Evolutionary conservation across 1,140 invertebrate genomes (phyloP), one percentile per base, ranked within the genome.

Genomic region (Orchesella cincta): DNA sequence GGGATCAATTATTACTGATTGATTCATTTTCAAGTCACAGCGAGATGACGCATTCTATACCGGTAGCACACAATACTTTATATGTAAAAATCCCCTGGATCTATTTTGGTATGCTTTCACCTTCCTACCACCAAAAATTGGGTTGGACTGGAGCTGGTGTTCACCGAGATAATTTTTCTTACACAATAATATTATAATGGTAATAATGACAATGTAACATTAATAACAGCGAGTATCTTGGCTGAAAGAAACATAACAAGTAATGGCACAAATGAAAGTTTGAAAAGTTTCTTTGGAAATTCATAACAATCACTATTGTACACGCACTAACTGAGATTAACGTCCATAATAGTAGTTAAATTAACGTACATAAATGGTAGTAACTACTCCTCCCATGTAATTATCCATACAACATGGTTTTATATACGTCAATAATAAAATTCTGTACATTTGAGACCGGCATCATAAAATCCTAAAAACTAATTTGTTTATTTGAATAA

Each of bases 261-360:
- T 67, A 67, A 67, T 67, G 62, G 62, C 62, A 67, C 62, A 67
- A 67, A 67, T 67, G 62, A 67, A 67, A 67, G 62, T 67, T 67
- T 67, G 62, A 33, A 67, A 33, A 67, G 31, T 67, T 33, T 33
- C 62, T 46, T 46, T 20, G 8, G 8, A 46, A 46, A 20, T 46
- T 46, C 39, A 46, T 46, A 12, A 46, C 39, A 46, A 46, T 46
- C 39, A 12, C n/a, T n/a, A n/a, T 46, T 46, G 8, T 20, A 8
- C 20, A 46, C 39, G 8, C 20, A 46, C 8, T 46, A 12, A 46
- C 20, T 12, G 20, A 46, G 20, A 46, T 46, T 46, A 46, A 12
- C 39, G 39, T 46, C 20, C 20, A 12, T 12, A 46, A 46, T 46
- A 46, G 8, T 46, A 12, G 8, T 46, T 46, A 46, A 46, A 46